Evolutionary conservation across 2,797 vertebrate species (phyloP).

Genomic region (Phoxinus dragarum): DNA sequence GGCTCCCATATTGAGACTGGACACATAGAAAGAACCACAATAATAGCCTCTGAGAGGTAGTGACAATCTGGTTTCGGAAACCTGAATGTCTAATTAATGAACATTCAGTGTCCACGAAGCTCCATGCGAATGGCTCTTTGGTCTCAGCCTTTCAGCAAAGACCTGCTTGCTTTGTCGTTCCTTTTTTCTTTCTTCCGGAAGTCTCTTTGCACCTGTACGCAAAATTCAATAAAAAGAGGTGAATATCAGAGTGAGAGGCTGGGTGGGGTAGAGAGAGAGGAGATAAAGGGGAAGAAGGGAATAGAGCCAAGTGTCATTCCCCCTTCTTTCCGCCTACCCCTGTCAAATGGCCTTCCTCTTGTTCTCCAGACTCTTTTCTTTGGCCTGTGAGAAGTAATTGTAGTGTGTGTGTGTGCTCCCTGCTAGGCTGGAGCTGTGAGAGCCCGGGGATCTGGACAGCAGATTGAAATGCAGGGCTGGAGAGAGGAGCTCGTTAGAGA

Average conservation of each 20-base stretch:
- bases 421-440: slow-evolving; percentile 63
- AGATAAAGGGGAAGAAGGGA: slow-evolving; percentile 53
- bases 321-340: slow-evolving; percentile 53
- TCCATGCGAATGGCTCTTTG: slow-evolving; percentile 18
- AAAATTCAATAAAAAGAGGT: slow-evolving; percentile 56
- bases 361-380: slow-evolving; percentile 62
- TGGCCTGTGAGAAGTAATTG: slow-evolving; percentile 73
- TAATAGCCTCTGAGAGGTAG: slow-evolving; percentile 10
- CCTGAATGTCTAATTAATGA: slow-evolving; percentile 40
- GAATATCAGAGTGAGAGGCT: slow-evolving; percentile 48
- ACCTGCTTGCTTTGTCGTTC: slow-evolving; percentile 3
- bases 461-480: slow-evolving; percentile 73
- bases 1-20: slow-evolving; percentile 16
- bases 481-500: slow-evolving; percentile 79
- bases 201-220: slow-evolving; percentile 67
- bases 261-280: slow-evolving; percentile 53
- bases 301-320: slow-evolving; percentile 59
- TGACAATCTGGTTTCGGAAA: slow-evolving; percentile 10
- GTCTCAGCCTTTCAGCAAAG: slow-evolving; percentile 44
- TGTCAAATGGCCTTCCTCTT: slow-evolving; percentile 73
- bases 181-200: slow-evolving; percentile 41
- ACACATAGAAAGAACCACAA: background rate
- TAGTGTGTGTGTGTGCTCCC: slow-evolving; percentile 65
- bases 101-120: background rate
- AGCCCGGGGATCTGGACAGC: slow-evolving; percentile 75